Conservation (phyloP, 1,140 invertebrate genomes). For the Zaprionus lachaisei region DNA sequence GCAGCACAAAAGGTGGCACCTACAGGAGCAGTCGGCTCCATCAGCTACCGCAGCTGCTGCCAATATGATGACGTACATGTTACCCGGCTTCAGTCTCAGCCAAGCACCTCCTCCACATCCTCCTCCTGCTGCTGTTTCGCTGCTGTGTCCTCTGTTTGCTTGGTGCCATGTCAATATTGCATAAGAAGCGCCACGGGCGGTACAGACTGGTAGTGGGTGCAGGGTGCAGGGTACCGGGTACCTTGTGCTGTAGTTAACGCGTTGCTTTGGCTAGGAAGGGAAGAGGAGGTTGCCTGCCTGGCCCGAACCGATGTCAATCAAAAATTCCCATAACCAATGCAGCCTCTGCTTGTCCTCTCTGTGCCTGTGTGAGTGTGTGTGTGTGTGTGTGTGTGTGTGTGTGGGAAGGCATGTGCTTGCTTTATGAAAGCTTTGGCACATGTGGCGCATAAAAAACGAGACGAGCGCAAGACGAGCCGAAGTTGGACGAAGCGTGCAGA, state of each 20-base stretch:
- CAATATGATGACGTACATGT: constrained; percentile 44
- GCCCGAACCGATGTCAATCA: constrained; percentile 79
- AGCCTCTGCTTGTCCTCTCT: constrained; percentile 49
- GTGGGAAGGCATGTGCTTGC: constrained; percentile 51
- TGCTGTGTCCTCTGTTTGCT: constrained; percentile 53
- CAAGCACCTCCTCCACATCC: background rate
- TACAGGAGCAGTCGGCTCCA: constrained; percentile 26
- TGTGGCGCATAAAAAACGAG: constrained; percentile 81
- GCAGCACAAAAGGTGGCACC: constrained; percentile 49
- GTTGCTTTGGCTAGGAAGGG: constrained; percentile 33
- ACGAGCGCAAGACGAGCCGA: constrained; percentile 48
- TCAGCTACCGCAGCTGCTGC: constrained; percentile 15
- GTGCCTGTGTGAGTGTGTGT: constrained; percentile 8
- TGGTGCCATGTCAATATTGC: constrained; percentile 74
- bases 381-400: constrained; percentile 21
- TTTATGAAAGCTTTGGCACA: constrained; percentile 81
- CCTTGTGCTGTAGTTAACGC: constrained; percentile 74
- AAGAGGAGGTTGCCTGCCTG: constrained; percentile 4
- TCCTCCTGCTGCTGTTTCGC: constrained; percentile 17
- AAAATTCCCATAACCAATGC: constrained; percentile 83
- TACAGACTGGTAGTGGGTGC: constrained; percentile 27
- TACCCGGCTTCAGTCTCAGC: constrained; percentile 19
- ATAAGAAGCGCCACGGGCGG: constrained; percentile 75
- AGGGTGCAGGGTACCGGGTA: background rate
- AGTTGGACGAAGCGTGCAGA: constrained; percentile 46